phyloP scores from a whole-genome alignment of 2,888 invertebrate species.

The Caenorhabditis uteleia region DNA sequence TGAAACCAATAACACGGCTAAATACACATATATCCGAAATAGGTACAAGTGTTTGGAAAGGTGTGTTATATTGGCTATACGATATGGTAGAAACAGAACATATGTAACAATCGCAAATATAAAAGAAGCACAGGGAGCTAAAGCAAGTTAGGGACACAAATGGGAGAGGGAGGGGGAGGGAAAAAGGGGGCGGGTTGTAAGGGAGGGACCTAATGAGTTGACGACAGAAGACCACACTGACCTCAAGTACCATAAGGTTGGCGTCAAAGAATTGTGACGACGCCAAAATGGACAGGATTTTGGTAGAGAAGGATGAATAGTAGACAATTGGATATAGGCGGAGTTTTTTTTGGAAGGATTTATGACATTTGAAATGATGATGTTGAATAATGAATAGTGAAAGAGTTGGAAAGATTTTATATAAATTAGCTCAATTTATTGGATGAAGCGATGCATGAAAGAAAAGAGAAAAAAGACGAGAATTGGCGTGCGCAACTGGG shows the following conservation, averaged over 20 bases:
- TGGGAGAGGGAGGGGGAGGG: neutral
- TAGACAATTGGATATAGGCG: too few species aligned
- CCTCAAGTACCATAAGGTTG: conserved; percentile 1
- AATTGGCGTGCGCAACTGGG: too few species aligned
- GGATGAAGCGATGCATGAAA: too few species aligned
- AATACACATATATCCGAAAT: too few species aligned
- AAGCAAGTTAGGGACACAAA: neutral
- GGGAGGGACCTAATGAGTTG: conserved; percentile 6
- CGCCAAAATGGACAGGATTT: neutral
- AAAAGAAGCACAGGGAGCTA: neutral
- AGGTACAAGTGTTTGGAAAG: neutral
- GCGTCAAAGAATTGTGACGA: neutral
- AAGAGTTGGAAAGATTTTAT: too few species aligned
- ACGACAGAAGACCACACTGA: conserved; percentile 1
- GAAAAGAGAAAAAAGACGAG: too few species aligned
- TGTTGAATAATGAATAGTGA: too few species aligned
- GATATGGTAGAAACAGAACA: too few species aligned
- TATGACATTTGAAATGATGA: too few species aligned
- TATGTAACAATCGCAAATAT: neutral
- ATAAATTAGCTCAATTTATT: too few species aligned
- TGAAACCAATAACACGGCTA: too few species aligned
- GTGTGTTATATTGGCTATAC: neutral
- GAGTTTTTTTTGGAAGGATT: neutral
- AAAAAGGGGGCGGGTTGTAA: neutral
- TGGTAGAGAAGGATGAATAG: too few species aligned